These are phyloP conservation scores for Myopa testacea DNA, from an alignment of 2,888 invertebrate species.

Conservation along the genomic window DNA sequence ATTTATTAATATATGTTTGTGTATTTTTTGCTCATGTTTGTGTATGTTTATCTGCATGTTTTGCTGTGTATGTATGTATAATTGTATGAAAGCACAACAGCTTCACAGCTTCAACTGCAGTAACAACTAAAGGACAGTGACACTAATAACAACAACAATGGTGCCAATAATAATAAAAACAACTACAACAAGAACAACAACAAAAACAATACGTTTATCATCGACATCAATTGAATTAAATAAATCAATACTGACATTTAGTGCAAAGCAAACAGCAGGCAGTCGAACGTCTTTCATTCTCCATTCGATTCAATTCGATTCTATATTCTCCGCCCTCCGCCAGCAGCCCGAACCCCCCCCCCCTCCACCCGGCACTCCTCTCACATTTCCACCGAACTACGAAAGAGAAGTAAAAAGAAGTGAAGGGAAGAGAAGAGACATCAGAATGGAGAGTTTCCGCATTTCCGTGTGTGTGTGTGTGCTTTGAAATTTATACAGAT, in stretches of 20 bases:
- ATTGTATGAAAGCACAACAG: background rate
- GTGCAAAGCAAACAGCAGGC: conserved; percentile 10
- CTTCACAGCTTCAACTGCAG: background rate
- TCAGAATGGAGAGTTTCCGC: background rate
- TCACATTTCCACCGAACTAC: background rate
- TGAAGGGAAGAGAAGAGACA: background rate
- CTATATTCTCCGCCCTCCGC: background rate
- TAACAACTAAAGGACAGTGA: background rate
- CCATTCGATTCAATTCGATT: background rate
- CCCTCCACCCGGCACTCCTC: background rate
- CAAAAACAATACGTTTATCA: background rate
- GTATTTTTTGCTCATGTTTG: background rate
- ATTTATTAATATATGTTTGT: background rate
- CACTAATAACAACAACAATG: background rate
- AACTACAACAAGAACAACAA: background rate
- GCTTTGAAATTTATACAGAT: conserved; percentile 24
- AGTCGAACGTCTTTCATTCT: conserved; percentile 3
- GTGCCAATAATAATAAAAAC: no score
- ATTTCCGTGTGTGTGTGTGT: background rate
- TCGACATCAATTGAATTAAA: conserved; percentile 27
- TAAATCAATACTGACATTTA: conserved; percentile 33
- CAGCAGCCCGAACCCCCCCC: background rate
- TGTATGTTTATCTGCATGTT: background rate
- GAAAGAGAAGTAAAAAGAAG: background rate
- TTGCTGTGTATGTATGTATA: background rate